Conservation (phyloP, 2,113 vertebrate species). For the Bucco capensis region DNA sequence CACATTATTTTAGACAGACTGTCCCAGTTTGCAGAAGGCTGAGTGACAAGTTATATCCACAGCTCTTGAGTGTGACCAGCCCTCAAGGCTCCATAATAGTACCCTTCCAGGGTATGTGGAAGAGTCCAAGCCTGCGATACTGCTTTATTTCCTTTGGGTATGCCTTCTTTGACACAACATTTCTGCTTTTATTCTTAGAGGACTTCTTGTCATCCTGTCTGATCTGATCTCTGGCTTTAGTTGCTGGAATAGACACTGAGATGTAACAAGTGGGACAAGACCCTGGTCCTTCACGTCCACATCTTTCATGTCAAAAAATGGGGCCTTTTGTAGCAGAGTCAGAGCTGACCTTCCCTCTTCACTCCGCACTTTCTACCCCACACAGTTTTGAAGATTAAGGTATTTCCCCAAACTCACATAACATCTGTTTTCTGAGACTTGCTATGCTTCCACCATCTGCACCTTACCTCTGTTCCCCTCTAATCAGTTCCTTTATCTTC, state of each 20-base stretch:
- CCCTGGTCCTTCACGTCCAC: background rate
- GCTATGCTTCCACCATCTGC: background rate
- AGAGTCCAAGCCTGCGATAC: background rate
- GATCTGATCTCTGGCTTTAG: background rate
- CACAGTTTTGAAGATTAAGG: background rate
- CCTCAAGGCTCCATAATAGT: background rate
- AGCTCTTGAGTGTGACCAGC: background rate
- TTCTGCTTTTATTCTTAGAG: background rate
- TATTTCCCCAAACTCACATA: background rate
- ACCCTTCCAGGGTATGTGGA: background rate
- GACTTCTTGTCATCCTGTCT: background rate
- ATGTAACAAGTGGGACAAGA: background rate
- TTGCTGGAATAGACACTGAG: background rate
- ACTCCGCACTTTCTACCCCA: background rate
- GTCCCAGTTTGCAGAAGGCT: background rate
- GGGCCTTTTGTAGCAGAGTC: background rate
- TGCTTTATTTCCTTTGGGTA: background rate
- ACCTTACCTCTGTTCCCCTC: background rate
- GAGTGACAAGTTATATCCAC: background rate
- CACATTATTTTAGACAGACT: background rate
- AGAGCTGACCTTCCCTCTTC: background rate
- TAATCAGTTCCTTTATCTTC: background rate
- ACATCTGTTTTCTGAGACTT: background rate
- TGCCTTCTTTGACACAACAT: background rate
- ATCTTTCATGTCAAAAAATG: background rate